A percentile compares a stretch with the other conserved stretches of the same genome.
Conservation (phyloP, 2,797 vertebrate genomes). For the Labeo calbasu region DNA sequence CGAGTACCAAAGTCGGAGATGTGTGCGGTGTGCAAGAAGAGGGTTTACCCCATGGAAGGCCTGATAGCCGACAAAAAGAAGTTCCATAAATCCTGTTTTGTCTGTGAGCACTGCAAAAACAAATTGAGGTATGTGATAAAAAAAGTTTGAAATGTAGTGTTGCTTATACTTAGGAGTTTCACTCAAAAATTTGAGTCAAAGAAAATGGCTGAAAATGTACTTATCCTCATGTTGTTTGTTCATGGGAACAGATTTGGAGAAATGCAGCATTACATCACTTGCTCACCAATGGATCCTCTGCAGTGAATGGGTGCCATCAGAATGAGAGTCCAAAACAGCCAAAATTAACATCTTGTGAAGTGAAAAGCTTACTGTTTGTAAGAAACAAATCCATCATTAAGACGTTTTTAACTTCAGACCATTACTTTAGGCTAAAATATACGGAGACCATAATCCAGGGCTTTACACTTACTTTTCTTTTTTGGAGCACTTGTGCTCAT, state of each 20-base stretch:
- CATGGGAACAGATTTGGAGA: background rate
- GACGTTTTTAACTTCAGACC: background rate
- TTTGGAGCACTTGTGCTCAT: no score
- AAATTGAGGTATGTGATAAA: constrained; percentile 86
- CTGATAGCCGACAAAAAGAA: constrained; percentile 92
- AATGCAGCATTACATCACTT: background rate
- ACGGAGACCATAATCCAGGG: background rate
- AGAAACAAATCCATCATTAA: background rate
- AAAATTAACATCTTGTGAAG: no score
- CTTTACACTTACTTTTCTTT: no score
- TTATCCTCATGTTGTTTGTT: background rate
- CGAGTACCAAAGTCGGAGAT: constrained; percentile 89
- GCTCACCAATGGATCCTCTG: background rate
- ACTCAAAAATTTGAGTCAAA: no score
- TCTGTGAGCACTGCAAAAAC: constrained; percentile 91
- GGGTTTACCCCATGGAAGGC: constrained; percentile 96
- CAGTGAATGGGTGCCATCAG: background rate
- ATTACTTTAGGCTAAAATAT: background rate
- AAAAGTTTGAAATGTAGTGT: background rate
- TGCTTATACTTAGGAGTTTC: no score
- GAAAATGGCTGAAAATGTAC: background rate
- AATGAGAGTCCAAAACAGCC: background rate
- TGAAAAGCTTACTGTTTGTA: background rate
- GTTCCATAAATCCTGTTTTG: constrained; percentile 98
- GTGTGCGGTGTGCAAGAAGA: constrained; percentile 89